Evolutionary conservation across 2,888 invertebrate genomes (phyloP).

Genomic region (Platypus cylindrus): DNA sequence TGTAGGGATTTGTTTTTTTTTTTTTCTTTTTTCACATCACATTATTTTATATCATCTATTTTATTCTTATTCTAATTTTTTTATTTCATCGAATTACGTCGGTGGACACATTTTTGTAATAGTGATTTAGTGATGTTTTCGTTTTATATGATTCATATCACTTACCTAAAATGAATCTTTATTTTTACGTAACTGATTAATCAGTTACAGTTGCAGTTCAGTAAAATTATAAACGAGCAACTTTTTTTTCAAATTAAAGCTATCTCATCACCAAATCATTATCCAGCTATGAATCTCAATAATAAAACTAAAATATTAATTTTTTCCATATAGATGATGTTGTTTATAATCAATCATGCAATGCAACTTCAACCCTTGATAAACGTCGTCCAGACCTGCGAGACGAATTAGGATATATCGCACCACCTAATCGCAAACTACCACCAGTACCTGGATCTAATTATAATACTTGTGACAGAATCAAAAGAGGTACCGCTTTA

Average conservation of each 20-base stretch:
- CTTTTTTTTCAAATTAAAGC: background rate
- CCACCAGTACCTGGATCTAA: slow-evolving; percentile 88
- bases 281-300: background rate
- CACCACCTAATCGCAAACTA: slow-evolving; percentile 82
- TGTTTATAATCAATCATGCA: slow-evolving; percentile 72
- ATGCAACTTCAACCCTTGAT: slow-evolving; percentile 55
- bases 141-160: background rate
- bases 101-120: background rate
- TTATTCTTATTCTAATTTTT: background rate
- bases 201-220: background rate
- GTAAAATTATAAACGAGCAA: background rate
- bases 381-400: slow-evolving; percentile 71
- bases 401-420: slow-evolving; percentile 85
- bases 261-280: background rate
- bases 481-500: slow-evolving; percentile 86
- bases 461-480: slow-evolving; percentile 87
- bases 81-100: too few species aligned
- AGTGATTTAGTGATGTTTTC: background rate
- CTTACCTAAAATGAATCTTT: background rate
- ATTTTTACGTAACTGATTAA: background rate
- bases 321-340: slow-evolving; percentile 53
- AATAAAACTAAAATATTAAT: too few species aligned
- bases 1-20: slow-evolving; percentile 25
- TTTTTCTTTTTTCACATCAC: slow-evolving; percentile 2
- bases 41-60: slow-evolving; percentile 1